Base-by-base conservation (phyloP, 2,113 vertebrate species). In the Hiodon tergisus region DNA sequence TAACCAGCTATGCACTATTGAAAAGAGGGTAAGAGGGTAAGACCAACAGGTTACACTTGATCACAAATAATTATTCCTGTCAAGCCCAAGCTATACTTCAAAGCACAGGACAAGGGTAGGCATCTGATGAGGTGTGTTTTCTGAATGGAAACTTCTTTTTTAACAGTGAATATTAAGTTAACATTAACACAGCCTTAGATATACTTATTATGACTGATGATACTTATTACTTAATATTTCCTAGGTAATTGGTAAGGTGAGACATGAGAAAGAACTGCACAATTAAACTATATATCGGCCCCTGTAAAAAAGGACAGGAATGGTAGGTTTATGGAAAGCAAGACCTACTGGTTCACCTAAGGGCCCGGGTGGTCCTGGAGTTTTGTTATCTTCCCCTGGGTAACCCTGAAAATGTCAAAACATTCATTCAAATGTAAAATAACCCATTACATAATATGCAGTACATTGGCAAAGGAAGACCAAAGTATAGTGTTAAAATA, bases 291-390 rank as follows among this genome's bases (percentile, higher is more conserved):
- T 31, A 31, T 31, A 47, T 47, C 48, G 54, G 4, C 31, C 57
- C 59, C 54, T 4, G 17, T 5, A 10, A 61, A 62, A 11, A n/a
- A 61, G 46, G 61, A 62, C 63, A 82, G 81, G 77, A 81, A 77
- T 63, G 82, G 82, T 77, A 90, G 80, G 84, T 89, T 83, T 82
- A 88, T 90, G 81, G 89, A 93, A 94, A 91, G 89, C 94, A 95
- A 95, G 91, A 99, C 96, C 94, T 98, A 98, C 97, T 98, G 97
- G 95, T 97, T 99, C 96, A 98, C 97, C 97, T 97, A 93, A 94
- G 93, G 94, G 91, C 90, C 97, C 97, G 81, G 93, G 92, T 62
- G 85, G 90, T 94, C 96, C 97, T 70, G 89, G 86, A 65, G 88
- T 87, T 83, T 83, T 90, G 81, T 85, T 95, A 82, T 96, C 97